Evolutionary conservation across 2,797 vertebrate genomes (phyloP).

Genomic region (Triplophysa bombifrons): DNA sequence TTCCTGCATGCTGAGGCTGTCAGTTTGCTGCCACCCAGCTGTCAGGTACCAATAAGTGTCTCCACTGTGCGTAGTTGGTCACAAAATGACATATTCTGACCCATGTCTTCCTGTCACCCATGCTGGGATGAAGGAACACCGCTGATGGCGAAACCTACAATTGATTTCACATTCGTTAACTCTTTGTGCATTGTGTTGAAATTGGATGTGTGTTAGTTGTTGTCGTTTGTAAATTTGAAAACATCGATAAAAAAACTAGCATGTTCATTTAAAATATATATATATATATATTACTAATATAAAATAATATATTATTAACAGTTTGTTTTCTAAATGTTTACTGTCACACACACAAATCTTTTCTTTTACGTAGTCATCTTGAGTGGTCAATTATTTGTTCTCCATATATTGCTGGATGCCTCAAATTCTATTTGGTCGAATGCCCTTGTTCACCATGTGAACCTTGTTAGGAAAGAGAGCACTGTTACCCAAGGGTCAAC

Average conservation of each 20-base stretch:
- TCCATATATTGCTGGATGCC: slow-evolving; percentile 14
- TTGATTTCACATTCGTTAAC: slow-evolving; percentile 10
- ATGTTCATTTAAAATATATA: too few relatives aligned
- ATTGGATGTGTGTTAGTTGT: neutral
- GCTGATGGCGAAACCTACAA: neutral
- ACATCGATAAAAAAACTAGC: too few relatives aligned
- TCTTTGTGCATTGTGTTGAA: neutral
- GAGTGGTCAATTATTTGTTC: slow-evolving; percentile 15
- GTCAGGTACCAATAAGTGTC: slow-evolving; percentile 52
- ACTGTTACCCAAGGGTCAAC: slow-evolving; percentile 52
- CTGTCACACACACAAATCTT: too few relatives aligned
- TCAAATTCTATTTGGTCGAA: slow-evolving; percentile 26
- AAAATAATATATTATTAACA: too few relatives aligned
- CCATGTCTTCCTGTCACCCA: slow-evolving; percentile 34
- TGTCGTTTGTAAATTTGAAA: too few relatives aligned
- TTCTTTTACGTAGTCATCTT: slow-evolving; percentile 21
- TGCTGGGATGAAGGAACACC: slow-evolving; percentile 2
- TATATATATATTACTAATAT: too few relatives aligned
- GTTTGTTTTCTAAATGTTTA: too few relatives aligned
- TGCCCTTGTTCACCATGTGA: slow-evolving; percentile 53
- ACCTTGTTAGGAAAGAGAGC: slow-evolving; percentile 49
- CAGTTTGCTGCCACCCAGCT: slow-evolving; percentile 57
- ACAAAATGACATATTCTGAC: slow-evolving; percentile 42
- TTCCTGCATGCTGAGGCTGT: slow-evolving; percentile 57
- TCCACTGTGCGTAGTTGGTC: slow-evolving; percentile 45